Base-by-base conservation (phyloP, 2,888 invertebrate genomes). In the Eretmocerus hayati region DNA sequence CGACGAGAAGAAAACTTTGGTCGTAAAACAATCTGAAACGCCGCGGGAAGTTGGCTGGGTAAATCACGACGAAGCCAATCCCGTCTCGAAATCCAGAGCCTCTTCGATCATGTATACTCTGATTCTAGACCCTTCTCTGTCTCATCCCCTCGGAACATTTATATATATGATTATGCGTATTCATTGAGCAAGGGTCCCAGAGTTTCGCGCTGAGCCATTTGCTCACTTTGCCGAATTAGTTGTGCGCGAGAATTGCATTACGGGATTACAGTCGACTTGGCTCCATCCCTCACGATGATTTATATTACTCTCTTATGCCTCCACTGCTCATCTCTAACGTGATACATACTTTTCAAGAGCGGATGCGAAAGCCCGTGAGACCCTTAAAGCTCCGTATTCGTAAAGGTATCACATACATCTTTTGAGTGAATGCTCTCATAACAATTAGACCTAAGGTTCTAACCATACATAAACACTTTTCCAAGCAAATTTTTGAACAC, bases 211-310 rank as follows among this genome's bases (percentile, higher is more conserved):
- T 26, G 26, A 21, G 39, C 39, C 37, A 48, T 51, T 48, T 42
- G 46, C 43, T 40, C 47, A 44, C 47, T 47, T 40, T 37, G 47
- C 41, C 42, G 47, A 51, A 51, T 51, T 51, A 51, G 47, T 47
- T 26, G 36, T 37, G 44, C 44, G 50, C 46, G 51, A 40, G 44
- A 48, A 51, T 51, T 42, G 47, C 51, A 45, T 51, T 51, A 48
- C 9, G 26, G 47, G 36, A 45, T 51, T 44, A 44, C 33, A 5
- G 8, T 5, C 36, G 16, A 15, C 33, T 9, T 31, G 15, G 26
- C 21, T 30, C 5, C 15, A 5, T 13, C 20, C 32, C 31, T 26
- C 18, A 18, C 23, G 23, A 11, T 44, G 51, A 44, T 47, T 51
- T 47, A 46, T 50, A 31, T 11, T 6, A 26, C 26, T 26, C 26